Evolutionary conservation across 2,888 invertebrate species (phyloP).

Genomic region (Hypomecis atomaria): DNA sequence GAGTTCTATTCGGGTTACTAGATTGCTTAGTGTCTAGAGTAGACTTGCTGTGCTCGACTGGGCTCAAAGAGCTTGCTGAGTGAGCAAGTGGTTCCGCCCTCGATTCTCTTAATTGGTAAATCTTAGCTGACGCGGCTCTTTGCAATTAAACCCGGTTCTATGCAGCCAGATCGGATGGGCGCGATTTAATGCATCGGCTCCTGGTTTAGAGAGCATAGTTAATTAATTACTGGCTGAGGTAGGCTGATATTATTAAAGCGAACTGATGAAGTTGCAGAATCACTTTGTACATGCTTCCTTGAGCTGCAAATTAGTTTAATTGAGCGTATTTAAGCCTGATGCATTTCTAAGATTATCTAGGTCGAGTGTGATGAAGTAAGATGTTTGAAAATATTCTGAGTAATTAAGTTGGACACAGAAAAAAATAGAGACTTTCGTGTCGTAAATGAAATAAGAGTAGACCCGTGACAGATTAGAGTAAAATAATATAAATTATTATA

Average conservation of each 20-base stretch:
- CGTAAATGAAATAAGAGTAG: too few species aligned
- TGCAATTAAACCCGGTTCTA: conserved; percentile 72
- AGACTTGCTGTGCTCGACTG: conserved; percentile 40
- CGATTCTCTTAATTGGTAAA: conserved; percentile 80
- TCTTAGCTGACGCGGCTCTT: conserved; percentile 81
- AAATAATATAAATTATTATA: too few species aligned
- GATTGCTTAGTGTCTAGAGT: conserved; percentile 15
- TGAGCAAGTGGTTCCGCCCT: conserved; percentile 72
- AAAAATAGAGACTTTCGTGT: too few species aligned
- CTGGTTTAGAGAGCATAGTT: conserved; percentile 50
- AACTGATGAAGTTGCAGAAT: conserved; percentile 20
- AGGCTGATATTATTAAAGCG: conserved; percentile 20
- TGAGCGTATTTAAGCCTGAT: conserved; percentile 1
- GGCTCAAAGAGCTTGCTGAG: conserved; percentile 61
- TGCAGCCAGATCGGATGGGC: conserved; percentile 63
- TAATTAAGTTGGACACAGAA: too few species aligned
- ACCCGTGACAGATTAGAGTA: too few species aligned
- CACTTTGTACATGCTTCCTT: conserved; percentile 11
- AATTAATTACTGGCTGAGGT: conserved; percentile 45
- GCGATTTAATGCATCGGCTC: conserved; percentile 61
- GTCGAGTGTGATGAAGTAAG: too few species aligned
- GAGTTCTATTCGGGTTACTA: too few species aligned
- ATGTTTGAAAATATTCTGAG: too few species aligned
- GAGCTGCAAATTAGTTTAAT: conserved; percentile 4
- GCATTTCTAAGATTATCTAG: not conserved